Conservation (phyloP, 2,888 invertebrate genomes). For the Erebia epiphron region DNA sequence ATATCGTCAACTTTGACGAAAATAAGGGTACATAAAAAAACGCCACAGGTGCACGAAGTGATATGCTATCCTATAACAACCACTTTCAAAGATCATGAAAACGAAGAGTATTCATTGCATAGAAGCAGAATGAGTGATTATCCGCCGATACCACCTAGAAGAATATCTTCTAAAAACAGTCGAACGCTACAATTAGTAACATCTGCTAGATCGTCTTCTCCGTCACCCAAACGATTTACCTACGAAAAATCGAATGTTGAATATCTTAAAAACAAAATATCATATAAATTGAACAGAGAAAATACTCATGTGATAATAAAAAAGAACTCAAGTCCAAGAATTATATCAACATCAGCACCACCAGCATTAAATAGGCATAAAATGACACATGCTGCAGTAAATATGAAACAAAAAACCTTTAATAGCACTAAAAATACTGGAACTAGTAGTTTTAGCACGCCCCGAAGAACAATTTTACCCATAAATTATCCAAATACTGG, state of each 20-base stretch:
- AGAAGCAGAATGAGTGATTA: slow-evolving; percentile 56
- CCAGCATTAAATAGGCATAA: slow-evolving; percentile 70
- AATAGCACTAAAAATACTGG: slow-evolving; percentile 53
- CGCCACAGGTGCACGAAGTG: slow-evolving; percentile 79
- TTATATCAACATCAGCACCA: slow-evolving; percentile 70
- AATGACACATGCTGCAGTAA: slow-evolving; percentile 44
- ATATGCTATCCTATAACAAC: slow-evolving; percentile 84
- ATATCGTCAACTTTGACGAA: slow-evolving; percentile 91
- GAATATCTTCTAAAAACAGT: slow-evolving; percentile 89
- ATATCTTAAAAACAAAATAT: slow-evolving; percentile 84
- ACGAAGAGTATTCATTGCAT: slow-evolving; percentile 77
- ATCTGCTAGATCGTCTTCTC: slow-evolving; percentile 70
- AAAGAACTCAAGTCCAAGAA: slow-evolving; percentile 50
- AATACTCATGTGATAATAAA: slow-evolving; percentile 70
- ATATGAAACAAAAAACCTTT: slow-evolving; percentile 46
- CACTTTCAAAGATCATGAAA: slow-evolving; percentile 55
- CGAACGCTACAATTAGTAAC: slow-evolving; percentile 86
- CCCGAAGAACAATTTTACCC: slow-evolving; percentile 71
- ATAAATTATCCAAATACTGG: slow-evolving; percentile 66
- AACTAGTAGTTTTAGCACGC: slow-evolving; percentile 76
- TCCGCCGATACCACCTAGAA: slow-evolving; percentile 89
- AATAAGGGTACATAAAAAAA: slow-evolving; percentile 89
- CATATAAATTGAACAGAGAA: slow-evolving; percentile 80
- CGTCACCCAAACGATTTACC: slow-evolving; percentile 59
- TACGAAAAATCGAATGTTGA: slow-evolving; percentile 81